Evolutionary conservation across 1,140 invertebrate genomes (phyloP).

Genomic region (Theocolax elegans): DNA sequence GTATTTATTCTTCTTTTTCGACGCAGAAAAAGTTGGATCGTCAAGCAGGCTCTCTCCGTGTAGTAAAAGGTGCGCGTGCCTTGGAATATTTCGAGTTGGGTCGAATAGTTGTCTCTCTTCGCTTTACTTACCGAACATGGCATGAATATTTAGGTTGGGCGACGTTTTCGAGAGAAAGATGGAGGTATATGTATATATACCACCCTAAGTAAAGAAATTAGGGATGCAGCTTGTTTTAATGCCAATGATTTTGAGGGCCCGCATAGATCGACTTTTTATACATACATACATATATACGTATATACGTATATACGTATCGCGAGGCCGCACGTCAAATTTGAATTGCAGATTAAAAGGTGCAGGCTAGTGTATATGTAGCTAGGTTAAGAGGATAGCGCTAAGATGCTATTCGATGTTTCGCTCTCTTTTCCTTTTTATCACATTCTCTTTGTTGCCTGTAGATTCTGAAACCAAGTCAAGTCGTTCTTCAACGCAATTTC

Average conservation of each 20-base stretch:
- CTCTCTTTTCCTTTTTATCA: not conserved
- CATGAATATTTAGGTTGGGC: conserved; percentile 34
- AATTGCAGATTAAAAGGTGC: conserved; percentile 43
- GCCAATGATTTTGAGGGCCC: no score
- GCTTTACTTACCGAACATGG: not conserved
- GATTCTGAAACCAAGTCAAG: no score
- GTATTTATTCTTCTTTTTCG: no score
- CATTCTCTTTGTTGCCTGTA: not conserved
- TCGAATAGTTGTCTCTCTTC: conserved; percentile 5
- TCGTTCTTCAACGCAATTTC: no score
- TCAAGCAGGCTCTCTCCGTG: no score
- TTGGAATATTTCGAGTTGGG: not conserved
- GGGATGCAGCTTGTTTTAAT: no score
- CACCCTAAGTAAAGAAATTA: no score
- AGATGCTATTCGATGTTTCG: conserved; percentile 13
- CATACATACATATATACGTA: no score
- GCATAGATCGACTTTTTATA: not conserved
- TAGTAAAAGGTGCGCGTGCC: conserved; percentile 1
- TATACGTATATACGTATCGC: no score
- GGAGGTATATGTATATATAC: no score
- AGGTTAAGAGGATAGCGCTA: conserved; percentile 42
- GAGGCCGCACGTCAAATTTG: conserved; percentile 35
- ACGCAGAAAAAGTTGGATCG: no score
- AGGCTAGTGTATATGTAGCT: conserved; percentile 11
- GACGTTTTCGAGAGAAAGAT: no score